Conservation (phyloP, 2,797 vertebrate species). For the Gymnopithys bicolor region DNA sequence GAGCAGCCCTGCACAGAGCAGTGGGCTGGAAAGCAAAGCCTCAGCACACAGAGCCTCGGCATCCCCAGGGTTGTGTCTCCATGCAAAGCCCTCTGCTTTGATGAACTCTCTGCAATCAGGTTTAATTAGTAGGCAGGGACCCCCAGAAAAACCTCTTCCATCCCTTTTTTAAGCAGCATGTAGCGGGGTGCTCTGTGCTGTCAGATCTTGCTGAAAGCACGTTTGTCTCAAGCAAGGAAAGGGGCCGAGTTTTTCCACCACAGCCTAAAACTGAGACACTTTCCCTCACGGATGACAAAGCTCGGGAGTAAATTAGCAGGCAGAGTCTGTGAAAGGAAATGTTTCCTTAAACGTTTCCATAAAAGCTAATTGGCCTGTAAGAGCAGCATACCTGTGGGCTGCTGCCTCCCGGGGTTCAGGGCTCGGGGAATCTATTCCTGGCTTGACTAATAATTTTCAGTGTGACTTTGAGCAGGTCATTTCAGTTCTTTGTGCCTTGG, state of each 20-base stretch:
- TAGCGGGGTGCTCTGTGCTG: not conserved
- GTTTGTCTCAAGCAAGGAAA: not conserved
- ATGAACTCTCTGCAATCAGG: not conserved
- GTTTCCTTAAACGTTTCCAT: slow-evolving; percentile 67
- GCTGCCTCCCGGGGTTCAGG: not conserved
- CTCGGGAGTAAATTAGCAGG: slow-evolving; percentile 45
- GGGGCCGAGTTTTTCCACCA: not conserved
- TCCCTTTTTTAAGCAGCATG: not conserved
- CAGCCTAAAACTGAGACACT: not conserved
- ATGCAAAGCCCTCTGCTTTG: not conserved
- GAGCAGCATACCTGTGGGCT: slow-evolving; percentile 21
- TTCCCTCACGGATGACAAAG: not conserved
- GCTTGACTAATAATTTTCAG: not conserved
- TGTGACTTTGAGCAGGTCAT: slow-evolving; percentile 55
- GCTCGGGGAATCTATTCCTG: slow-evolving; percentile 26
- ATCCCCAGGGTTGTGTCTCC: fast-evolving
- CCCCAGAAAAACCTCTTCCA: not conserved
- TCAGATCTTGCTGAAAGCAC: not conserved
- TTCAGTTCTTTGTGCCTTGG: slow-evolving; percentile 39
- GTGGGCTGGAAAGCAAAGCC: not conserved
- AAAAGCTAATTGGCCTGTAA: slow-evolving; percentile 65
- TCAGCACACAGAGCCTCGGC: fast-evolving
- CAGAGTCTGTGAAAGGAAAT: slow-evolving; percentile 54
- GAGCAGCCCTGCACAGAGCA: not conserved
- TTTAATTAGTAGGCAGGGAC: not conserved